phyloP scores from a whole-genome alignment of 2,113 vertebrate species.

The Chrysochloris asiatica region DNA sequence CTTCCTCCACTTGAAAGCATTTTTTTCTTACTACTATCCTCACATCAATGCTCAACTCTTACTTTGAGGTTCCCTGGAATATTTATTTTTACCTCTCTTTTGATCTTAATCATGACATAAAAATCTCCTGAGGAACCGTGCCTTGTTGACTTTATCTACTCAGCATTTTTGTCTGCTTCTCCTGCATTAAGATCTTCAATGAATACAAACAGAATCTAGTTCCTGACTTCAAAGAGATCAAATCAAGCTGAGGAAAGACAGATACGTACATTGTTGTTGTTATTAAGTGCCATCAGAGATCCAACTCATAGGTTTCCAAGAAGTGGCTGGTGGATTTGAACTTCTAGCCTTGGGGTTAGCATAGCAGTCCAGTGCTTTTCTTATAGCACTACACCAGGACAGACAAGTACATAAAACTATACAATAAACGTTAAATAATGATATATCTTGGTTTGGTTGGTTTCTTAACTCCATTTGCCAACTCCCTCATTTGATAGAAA shows the following conservation, averaged over 20 bases:
- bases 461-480: slow-evolving; percentile 2
- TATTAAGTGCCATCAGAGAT: no score
- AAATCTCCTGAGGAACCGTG: background rate
- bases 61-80: background rate
- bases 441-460: background rate
- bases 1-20: background rate
- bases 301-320: no score
- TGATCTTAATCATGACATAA: background rate
- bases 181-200: background rate
- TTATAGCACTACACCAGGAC: no score
- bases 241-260: background rate
- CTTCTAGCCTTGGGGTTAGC: no score
- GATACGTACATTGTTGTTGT: no score
- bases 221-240: background rate
- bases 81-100: background rate
- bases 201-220: background rate
- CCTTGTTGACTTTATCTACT: background rate
- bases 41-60: no score
- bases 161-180: background rate
- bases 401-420: background rate
- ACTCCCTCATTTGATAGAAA: background rate
- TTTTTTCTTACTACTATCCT: background rate
- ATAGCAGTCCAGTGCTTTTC: no score
- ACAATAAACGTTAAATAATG: background rate
- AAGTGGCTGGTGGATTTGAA: no score